Evolutionary conservation across 2,113 vertebrate genomes (phyloP), one percentile per base, ranked within the genome.

Genomic region (Larimichthys crocea): DNA sequence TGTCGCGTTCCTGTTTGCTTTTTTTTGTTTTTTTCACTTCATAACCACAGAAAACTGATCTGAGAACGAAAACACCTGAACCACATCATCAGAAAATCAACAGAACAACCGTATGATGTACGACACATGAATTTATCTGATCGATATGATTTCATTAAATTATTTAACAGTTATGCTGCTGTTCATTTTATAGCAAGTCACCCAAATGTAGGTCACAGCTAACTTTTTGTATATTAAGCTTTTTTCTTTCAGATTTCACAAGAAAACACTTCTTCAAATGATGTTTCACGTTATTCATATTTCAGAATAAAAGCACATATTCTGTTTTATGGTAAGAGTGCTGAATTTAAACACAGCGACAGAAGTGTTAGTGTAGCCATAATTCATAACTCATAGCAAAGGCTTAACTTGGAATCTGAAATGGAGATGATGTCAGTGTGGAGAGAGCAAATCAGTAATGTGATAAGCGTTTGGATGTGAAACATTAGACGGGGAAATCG

Each of bases 391-490:
- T 61, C 24, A 59, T 17, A 65, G 24, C 61, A 44, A 70, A 82
- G 48, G 62, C 67, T 73, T 65, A 19, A 57, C 52, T 49, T 80
- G 75, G 74, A 80, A 80, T 86, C 60, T 86, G 79, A 91, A 88
- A 83, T 80, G 79, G 86, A 86, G 86, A 88, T 88, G 88, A 91
- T 88, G 90, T 90, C 91, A 90, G 82, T 49, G 79, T 63, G 80
- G 69, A 80, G 60, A 55, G 82, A 86, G 86, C 79, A 83, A 86
- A 90, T 87, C 62, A 62, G 92, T 93, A 93, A 93, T 40, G 73
- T 53, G 91, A 94, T 87, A 78, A 88, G 57, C 15, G 52, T 72
- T 89, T 89, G 81, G 78, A 93, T 80, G 89, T 86, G 92, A 92
- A 91, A 93, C 91, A 68, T 77, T 65, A 94, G 86, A 78, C 12